Percentiles rank a stretch among this genome's conserved stretches.
These are phyloP conservation scores for Rutpela maculata DNA, from an alignment of 2,888 invertebrate genomes.

Conservation along the genomic window DNA sequence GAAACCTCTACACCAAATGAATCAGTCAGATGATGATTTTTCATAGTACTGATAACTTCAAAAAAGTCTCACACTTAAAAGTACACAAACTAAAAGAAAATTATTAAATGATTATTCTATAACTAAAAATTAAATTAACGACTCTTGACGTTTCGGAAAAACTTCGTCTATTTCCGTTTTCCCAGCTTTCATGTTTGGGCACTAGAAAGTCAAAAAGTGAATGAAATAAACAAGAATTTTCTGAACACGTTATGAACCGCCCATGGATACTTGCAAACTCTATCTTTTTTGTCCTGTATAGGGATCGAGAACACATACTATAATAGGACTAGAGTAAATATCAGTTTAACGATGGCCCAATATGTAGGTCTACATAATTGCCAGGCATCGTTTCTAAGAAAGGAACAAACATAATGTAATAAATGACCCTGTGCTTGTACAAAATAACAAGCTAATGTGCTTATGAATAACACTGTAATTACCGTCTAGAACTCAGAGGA, in stretches of 20 bases:
- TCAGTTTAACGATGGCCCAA: neutral
- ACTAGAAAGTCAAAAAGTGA: no score
- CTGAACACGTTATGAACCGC: neutral
- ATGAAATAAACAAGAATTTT: neutral
- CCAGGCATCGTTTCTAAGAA: constrained; percentile 9
- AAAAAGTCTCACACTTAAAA: no score
- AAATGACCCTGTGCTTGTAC: constrained; percentile 23
- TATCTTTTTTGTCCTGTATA: neutral
- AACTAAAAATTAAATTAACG: no score
- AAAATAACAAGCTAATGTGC: constrained; percentile 13
- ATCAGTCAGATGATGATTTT: no score
- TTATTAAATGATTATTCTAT: no score
- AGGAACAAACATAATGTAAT: constrained; percentile 13
- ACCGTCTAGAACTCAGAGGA: constrained; percentile 52
- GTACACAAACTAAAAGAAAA: no score
- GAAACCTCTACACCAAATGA: no score
- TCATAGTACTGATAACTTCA: no score
- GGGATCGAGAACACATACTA: neutral
- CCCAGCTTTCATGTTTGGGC: no score
- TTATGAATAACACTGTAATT: constrained; percentile 54
- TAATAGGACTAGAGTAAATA: neutral
- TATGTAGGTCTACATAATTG: constrained; percentile 8
- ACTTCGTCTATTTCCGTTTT: no score
- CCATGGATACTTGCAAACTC: neutral
- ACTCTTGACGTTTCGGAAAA: no score